phyloP scores from a whole-genome alignment of 2,888 invertebrate species.

The Eulithis prunata region DNA sequence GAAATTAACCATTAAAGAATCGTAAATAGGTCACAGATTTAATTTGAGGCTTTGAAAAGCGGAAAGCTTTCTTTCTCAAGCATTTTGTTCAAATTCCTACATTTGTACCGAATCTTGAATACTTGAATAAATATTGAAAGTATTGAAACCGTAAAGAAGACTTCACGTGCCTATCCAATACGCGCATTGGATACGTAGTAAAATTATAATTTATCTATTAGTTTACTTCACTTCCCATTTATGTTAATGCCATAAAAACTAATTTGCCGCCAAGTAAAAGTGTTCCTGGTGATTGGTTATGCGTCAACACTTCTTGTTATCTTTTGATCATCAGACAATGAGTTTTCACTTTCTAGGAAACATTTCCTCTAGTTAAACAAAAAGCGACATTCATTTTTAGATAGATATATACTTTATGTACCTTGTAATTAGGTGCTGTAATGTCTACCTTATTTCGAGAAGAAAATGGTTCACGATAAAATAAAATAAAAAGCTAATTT shows the following conservation, averaged over 20 bases:
- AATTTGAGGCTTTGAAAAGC: slow-evolving; percentile 1
- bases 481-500: too few species aligned
- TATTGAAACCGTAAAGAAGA: too few species aligned
- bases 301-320: slow-evolving; percentile 45
- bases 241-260: slow-evolving; percentile 35
- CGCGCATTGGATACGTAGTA: too few species aligned
- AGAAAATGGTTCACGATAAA: too few species aligned
- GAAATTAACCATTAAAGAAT: slow-evolving; percentile 10
- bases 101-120: too few species aligned
- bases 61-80: not conserved
- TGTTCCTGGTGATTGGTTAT: slow-evolving; percentile 41
- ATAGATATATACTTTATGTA: not conserved
- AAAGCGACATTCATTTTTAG: slow-evolving; percentile 22
- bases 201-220: slow-evolving; percentile 10
- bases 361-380: slow-evolving; percentile 39
- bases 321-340: slow-evolving; percentile 47
- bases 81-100: not conserved
- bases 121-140: too few species aligned
- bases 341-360: slow-evolving; percentile 44
- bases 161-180: too few species aligned
- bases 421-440: not conserved
- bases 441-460: too few species aligned
- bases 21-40: slow-evolving; percentile 5
- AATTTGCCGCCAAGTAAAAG: slow-evolving; percentile 45
- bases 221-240: slow-evolving; percentile 27